Conservation (phyloP, 2,113 vertebrate species). For the Tapirus terrestris region DNA sequence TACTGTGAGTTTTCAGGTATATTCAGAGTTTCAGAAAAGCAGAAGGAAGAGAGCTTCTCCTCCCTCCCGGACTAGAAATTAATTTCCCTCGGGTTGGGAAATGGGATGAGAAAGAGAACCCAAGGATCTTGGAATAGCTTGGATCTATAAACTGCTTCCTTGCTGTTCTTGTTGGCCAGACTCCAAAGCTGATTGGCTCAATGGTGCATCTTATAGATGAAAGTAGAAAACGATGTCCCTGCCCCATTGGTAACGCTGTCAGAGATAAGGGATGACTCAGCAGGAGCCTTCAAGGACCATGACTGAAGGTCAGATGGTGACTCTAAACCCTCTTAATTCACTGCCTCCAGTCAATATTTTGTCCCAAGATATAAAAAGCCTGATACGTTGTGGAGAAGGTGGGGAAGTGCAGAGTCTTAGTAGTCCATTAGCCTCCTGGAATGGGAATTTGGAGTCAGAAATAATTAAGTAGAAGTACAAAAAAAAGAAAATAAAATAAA, state of each 20-base stretch:
- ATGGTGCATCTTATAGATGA: neutral
- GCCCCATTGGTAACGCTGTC: neutral
- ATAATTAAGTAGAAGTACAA: conserved; percentile 27
- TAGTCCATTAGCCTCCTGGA: neutral
- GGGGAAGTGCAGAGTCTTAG: neutral
- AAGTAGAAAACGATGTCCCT: neutral
- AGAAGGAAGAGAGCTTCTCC: neutral
- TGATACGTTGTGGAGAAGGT: neutral
- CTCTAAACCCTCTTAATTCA: neutral
- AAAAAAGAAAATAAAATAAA: neutral
- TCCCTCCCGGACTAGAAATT: neutral
- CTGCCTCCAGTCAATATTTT: neutral
- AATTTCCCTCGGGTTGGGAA: neutral
- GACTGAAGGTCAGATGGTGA: neutral
- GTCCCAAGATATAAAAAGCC: neutral
- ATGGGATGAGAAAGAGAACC: neutral
- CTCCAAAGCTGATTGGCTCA: neutral
- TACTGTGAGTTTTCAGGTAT: neutral
- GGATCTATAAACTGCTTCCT: neutral
- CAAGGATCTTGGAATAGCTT: neutral
- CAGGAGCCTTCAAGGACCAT: neutral
- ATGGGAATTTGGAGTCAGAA: conserved; percentile 21
- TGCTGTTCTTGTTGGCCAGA: neutral
- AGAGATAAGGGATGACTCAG: neutral
- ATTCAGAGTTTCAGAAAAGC: conserved; percentile 21